A percentile compares a stretch with the other conserved stretches of the same genome.
Evolutionary conservation across 2,797 vertebrate genomes (phyloP).

Genomic region (Xenentodon cancila): DNA sequence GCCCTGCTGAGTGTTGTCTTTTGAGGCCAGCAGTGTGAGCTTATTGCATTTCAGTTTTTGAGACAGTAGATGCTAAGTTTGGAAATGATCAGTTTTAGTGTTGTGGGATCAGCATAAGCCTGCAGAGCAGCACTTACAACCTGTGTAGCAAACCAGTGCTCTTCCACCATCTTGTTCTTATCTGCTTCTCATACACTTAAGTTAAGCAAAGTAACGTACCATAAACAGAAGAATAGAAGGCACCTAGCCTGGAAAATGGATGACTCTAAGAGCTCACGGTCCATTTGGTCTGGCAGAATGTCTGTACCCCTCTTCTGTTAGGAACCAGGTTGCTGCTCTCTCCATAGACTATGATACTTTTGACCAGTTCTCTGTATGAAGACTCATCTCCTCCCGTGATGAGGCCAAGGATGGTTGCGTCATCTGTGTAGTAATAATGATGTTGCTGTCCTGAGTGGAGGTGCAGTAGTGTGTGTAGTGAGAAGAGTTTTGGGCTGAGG

Average conservation of each 20-base stretch:
- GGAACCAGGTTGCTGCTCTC: not conserved
- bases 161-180: slow-evolving; percentile 5
- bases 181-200: slow-evolving; percentile 2
- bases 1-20: slow-evolving; percentile 67
- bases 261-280: slow-evolving; percentile 1
- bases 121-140: slow-evolving; percentile 46
- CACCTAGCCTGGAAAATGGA: not conserved
- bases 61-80: slow-evolving; percentile 63
- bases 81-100: slow-evolving; percentile 59
- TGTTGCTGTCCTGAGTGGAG: no score
- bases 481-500: no score
- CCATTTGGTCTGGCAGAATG: not conserved
- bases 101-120: slow-evolving; percentile 44
- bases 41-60: slow-evolving; percentile 66
- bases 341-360: not conserved
- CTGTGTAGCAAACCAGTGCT: slow-evolving; percentile 30
- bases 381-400: no score
- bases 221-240: not conserved
- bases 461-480: no score
- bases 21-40: slow-evolving; percentile 62
- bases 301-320: not conserved
- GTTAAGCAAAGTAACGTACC: not conserved
- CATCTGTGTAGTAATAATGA: no score
- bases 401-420: no score
- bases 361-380: no score